Evolutionary conservation across 2,888 invertebrate genomes (phyloP), one percentile per base, ranked within the genome.

Genomic region (Dione vanillae): DNA sequence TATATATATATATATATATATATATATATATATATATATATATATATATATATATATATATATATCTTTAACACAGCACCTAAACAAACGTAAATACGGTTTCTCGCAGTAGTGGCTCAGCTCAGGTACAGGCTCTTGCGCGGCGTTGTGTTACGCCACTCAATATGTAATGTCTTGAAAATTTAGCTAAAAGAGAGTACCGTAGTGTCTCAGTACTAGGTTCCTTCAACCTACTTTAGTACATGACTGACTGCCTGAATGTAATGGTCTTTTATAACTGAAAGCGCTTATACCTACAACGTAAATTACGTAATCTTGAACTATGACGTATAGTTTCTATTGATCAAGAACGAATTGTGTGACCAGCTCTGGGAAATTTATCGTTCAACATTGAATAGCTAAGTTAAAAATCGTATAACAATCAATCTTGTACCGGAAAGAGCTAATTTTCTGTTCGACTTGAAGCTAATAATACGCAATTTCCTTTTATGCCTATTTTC

Each of bases 401-500:
- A 45, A 45, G 43, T 45, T 61, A 61, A 45, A 61, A 27, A 41
- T 59, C 45, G 61, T 61, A 35, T 61, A 61, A 61, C 61, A 61
- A 61, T 61, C 61, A 45, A 61, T 61, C 45, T 45, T 61, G 45
- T 45, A 45, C 61, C 61, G 61, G 61, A 61, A 61, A 35, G 11
- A 45, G 45, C 35, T 45, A 45, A 61, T 45, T 61, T 61, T 61
- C 45, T 45, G 61, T 61, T 61, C 45, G 61, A 61, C 61, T 45
- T 61, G 61, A 61, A 27, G 61, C 27, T 45, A 61, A 61, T 61
- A 61, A 61, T 61, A 45, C 45, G 61, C 61, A 61, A 61, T 61
- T 61, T 45, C 61, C 45, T 61, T 61, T 45, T 61, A 61, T 61
- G 61, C 61, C 61, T 61, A 45, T 45, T 61, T 61, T 61, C 35